These are phyloP conservation scores for Saxidomus purpurata DNA, from an alignment of 1,140 invertebrate species.

Conservation along the genomic window DNA sequence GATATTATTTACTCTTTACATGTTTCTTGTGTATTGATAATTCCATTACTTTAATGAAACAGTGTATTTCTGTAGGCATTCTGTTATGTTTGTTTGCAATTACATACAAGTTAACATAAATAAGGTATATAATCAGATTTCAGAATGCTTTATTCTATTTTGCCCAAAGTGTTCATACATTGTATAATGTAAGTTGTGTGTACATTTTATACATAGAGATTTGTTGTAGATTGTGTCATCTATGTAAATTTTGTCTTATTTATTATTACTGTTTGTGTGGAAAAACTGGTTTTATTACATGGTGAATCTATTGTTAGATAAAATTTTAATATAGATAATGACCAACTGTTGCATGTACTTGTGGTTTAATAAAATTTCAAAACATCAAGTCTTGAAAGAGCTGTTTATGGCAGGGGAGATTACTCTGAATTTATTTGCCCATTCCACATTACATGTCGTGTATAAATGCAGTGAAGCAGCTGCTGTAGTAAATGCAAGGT, in stretches of 20 bases:
- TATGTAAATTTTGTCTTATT: constrained; percentile 31
- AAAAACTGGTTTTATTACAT: not conserved
- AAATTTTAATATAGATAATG: not conserved
- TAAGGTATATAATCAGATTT: not conserved
- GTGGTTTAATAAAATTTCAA: too few relatives aligned
- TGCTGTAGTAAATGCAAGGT: too few relatives aligned
- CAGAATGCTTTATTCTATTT: constrained; percentile 5
- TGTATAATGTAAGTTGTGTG: not conserved
- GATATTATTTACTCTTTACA: too few relatives aligned
- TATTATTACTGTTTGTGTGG: constrained; percentile 1
- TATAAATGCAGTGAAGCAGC: too few relatives aligned
- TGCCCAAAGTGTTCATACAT: constrained; percentile 51
- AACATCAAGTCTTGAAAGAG: too few relatives aligned
- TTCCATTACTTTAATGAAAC: not conserved
- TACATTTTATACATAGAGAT: constrained; percentile 16
- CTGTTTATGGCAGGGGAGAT: not conserved
- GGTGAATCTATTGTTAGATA: not conserved
- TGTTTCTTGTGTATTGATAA: not conserved
- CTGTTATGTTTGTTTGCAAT: not conserved
- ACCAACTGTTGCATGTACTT: too few relatives aligned
- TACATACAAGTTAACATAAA: not conserved
- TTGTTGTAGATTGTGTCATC: constrained; percentile 23
- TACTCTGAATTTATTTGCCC: too few relatives aligned
- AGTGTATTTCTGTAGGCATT: not conserved
- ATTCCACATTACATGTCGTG: not conserved